A percentile compares a stretch with the other conserved stretches of the same genome.
Evolutionary conservation across 2,113 vertebrate species (phyloP).

Genomic region (Mus pahari): DNA sequence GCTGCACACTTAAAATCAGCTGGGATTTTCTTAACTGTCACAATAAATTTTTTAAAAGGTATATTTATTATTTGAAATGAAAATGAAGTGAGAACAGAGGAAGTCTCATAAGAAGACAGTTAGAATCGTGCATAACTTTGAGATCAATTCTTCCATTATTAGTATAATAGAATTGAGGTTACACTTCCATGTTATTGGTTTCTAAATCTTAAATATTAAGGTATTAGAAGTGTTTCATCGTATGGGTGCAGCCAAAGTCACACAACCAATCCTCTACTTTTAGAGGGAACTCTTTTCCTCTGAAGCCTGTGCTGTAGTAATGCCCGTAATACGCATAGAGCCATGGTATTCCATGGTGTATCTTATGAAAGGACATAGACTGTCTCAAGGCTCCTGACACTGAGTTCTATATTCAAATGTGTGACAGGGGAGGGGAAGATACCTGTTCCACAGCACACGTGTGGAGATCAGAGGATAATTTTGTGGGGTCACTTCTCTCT

Average conservation of each 20-base stretch:
- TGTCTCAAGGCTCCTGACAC: neutral
- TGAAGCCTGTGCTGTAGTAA: neutral
- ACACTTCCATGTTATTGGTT: neutral
- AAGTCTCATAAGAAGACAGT: neutral
- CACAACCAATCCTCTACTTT: neutral
- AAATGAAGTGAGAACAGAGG: neutral
- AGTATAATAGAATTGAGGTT: neutral
- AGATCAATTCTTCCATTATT: neutral
- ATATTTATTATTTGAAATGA: neutral
- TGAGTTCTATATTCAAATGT: neutral
- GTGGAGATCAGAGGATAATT: neutral
- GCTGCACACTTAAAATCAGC: neutral
- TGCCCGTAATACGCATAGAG: neutral
- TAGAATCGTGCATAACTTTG: neutral
- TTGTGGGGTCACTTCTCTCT: neutral
- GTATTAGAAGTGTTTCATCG: neutral
- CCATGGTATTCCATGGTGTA: neutral
- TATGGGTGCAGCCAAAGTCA: neutral
- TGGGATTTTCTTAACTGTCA: neutral
- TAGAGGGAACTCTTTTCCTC: neutral
- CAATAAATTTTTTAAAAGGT: neutral
- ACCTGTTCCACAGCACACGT: neutral
- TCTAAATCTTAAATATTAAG: neutral
- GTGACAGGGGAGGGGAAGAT: neutral
- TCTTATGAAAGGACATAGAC: neutral